These are phyloP conservation scores for Calidris pygmaea DNA, from an alignment of 2,113 vertebrate species.

Conservation along the genomic window DNA sequence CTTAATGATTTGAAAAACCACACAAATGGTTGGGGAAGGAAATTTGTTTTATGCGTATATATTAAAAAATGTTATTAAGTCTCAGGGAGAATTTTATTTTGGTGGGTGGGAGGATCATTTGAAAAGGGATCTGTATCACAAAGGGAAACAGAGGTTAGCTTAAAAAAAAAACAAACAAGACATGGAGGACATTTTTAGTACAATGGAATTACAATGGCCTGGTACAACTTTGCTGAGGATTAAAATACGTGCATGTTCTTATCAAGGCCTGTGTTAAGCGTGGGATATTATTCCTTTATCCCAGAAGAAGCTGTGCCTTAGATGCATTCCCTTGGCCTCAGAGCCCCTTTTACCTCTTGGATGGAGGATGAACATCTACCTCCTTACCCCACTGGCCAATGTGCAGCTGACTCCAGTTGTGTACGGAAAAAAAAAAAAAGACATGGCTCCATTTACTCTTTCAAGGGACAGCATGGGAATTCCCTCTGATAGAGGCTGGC, in stretches of 20 bases:
- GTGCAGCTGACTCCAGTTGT: neutral
- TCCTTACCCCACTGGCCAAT: rapidly evolving
- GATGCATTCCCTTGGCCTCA: neutral
- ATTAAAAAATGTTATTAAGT: slow-evolving; percentile 53
- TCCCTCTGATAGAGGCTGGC: neutral
- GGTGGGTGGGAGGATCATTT: neutral
- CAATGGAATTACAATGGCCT: neutral
- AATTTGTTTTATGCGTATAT: slow-evolving; percentile 35
- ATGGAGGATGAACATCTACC: neutral
- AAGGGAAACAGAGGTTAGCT: slow-evolving; percentile 4
- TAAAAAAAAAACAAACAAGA: slow-evolving; percentile 3
- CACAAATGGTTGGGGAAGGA: slow-evolving; percentile 38
- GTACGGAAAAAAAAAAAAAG: neutral
- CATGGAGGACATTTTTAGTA: neutral
- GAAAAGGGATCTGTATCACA: slow-evolving; percentile 14
- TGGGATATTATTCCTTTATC: neutral
- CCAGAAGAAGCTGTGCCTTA: neutral
- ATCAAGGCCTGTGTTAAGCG: neutral
- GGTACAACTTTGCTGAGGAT: neutral
- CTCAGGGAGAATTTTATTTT: slow-evolving; percentile 31
- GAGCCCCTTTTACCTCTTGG: neutral
- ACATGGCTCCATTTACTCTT: neutral
- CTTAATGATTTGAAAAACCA: slow-evolving; percentile 57
- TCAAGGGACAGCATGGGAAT: neutral
- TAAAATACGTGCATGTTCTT: neutral